Evolutionary conservation across 2,888 invertebrate genomes (phyloP).

Genomic region (Chymomyza amoena): DNA sequence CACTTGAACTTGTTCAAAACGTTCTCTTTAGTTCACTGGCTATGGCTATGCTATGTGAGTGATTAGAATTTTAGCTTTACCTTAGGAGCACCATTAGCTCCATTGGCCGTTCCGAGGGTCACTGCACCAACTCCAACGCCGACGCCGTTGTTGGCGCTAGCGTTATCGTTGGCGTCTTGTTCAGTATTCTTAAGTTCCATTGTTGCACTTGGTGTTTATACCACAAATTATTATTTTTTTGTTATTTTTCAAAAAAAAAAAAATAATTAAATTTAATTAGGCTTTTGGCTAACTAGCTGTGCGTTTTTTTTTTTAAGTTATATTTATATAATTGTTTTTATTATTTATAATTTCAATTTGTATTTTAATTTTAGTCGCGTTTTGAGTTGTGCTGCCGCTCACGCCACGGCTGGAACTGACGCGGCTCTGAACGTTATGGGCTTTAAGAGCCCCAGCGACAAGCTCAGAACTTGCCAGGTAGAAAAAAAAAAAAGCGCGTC

Average conservation of each 20-base stretch:
- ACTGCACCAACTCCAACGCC: neutral
- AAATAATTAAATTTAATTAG: neutral
- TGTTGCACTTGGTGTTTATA: neutral
- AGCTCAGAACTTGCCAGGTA: slow-evolving; percentile 10
- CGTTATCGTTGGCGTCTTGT: neutral
- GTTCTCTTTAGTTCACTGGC: too few relatives aligned
- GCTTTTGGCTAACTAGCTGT: neutral
- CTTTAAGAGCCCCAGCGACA: slow-evolving; percentile 61
- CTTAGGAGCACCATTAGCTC: slow-evolving; percentile 31
- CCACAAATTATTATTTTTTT: neutral
- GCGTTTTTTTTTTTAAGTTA: slow-evolving; percentile 19
- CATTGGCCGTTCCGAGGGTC: slow-evolving; percentile 48
- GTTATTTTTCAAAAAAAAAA: neutral
- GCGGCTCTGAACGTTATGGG: slow-evolving; percentile 39
- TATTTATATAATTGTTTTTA: slow-evolving; percentile 4
- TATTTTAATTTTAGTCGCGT: slow-evolving; percentile 23
- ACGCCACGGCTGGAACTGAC: slow-evolving; percentile 67
- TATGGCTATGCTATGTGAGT: too few relatives aligned
- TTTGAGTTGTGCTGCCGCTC: slow-evolving; percentile 57
- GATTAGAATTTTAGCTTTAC: neutral
- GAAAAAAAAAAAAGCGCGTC: too few relatives aligned
- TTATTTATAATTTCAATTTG: neutral
- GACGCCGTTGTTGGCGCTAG: too few relatives aligned
- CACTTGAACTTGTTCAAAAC: neutral
- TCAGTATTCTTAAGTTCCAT: slow-evolving; percentile 9